Evolutionary conservation across 2,113 vertebrate genomes (phyloP).

Genomic region (Vidua macroura): DNA sequence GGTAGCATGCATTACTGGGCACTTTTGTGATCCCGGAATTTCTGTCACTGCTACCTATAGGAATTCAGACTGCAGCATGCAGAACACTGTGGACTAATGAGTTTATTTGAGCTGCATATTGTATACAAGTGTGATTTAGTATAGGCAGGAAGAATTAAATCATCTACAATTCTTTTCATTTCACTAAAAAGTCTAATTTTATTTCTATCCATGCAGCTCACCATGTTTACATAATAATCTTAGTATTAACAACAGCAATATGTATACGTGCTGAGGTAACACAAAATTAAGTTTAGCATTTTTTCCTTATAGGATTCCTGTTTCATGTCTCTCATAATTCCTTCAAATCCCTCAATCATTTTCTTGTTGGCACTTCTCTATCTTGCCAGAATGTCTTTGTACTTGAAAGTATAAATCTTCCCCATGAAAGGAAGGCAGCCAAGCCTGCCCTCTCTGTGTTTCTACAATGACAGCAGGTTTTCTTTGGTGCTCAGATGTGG

Average conservation of each 20-base stretch:
- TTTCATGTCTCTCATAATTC: background rate
- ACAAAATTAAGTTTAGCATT: background rate
- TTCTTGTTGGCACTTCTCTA: background rate
- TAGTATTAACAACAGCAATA: background rate
- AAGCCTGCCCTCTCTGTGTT: background rate
- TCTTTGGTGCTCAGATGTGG: background rate
- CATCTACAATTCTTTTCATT: background rate
- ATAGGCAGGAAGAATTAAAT: background rate
- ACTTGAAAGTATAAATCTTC: background rate
- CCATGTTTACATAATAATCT: background rate
- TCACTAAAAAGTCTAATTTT: background rate
- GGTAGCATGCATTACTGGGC: background rate
- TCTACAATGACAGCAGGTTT: background rate
- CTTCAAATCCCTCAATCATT: background rate
- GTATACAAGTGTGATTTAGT: background rate
- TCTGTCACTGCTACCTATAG: background rate
- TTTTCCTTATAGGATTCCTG: background rate
- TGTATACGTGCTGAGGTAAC: rapidly evolving
- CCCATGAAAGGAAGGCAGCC: rapidly evolving
- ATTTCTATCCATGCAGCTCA: background rate
- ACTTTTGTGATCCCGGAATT: background rate
- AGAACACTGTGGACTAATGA: background rate
- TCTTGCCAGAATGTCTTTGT: background rate
- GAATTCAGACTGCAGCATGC: background rate
- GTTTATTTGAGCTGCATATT: background rate